These are phyloP conservation scores for Balearica regulorum DNA, from an alignment of 2,797 vertebrate species.

Conservation along the genomic window DNA sequence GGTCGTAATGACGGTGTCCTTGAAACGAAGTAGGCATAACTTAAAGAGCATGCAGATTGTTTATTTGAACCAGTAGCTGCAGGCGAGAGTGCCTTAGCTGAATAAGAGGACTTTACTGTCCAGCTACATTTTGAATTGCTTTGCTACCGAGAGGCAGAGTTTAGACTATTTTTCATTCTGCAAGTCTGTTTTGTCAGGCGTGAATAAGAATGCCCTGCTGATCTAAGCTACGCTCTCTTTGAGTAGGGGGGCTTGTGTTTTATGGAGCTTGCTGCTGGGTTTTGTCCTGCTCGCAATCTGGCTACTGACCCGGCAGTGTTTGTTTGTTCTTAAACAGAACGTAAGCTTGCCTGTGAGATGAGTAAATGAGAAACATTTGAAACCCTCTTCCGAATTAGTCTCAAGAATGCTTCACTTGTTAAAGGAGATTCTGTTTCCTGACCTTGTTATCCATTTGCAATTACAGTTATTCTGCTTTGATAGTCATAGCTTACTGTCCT, in stretches of 20 bases:
- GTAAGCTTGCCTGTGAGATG: not conserved
- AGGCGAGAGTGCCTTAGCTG: not conserved
- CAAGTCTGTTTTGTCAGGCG: not conserved
- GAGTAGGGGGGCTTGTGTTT: not conserved
- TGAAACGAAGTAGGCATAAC: not conserved
- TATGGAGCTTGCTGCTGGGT: not conserved
- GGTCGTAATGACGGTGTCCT: not conserved
- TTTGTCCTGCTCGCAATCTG: not conserved
- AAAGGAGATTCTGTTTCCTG: not conserved
- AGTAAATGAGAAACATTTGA: not conserved
- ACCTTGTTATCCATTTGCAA: not conserved
- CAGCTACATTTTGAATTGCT: not conserved
- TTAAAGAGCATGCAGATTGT: not conserved
- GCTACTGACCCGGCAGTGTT: not conserved
- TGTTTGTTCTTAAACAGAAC: not conserved
- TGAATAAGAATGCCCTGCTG: constrained; percentile 20
- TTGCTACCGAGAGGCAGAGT: not conserved
- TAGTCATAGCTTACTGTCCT: not conserved
- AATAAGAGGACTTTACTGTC: not conserved
- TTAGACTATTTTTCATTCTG: not conserved
- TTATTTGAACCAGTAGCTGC: constrained; percentile 4
- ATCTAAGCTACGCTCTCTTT: not conserved
- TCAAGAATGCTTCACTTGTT: not conserved
- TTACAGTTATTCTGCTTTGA: not conserved
- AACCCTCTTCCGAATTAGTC: not conserved